Evolutionary conservation across 2,113 vertebrate species (phyloP).

Genomic region (Engraulis encrasicolus): DNA sequence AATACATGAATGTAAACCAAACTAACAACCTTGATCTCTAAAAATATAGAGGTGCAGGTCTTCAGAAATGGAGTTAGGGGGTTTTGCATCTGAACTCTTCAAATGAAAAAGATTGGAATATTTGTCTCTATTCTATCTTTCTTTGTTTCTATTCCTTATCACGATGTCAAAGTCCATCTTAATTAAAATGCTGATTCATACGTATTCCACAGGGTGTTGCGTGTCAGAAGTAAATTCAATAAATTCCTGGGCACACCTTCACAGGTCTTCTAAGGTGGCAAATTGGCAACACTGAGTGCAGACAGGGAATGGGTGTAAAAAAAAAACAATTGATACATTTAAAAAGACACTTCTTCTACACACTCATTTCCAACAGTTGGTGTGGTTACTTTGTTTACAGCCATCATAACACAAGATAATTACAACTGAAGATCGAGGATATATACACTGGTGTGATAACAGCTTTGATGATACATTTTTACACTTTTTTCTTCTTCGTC

Average conservation of each 20-base stretch:
- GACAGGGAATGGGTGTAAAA: too few species aligned
- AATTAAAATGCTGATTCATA: background rate
- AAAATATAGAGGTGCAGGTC: too few species aligned
- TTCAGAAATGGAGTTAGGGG: too few species aligned
- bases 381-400: background rate
- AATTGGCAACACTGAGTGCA: background rate
- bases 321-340: background rate
- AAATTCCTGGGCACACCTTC: background rate
- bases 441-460: too few species aligned
- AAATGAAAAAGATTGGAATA: too few species aligned
- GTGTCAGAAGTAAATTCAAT: background rate
- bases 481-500: background rate
- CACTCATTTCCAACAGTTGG: background rate
- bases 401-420: background rate
- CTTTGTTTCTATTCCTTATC: background rate
- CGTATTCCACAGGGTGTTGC: background rate
- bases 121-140: background rate
- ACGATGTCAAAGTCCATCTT: background rate
- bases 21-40: too few species aligned
- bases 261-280: background rate
- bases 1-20: too few species aligned
- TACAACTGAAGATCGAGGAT: background rate
- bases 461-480: background rate
- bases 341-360: background rate
- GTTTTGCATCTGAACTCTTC: too few species aligned